A percentile compares a stretch with the other conserved stretches of the same genome.
These are phyloP conservation scores for Podarcis muralis DNA, from an alignment of 2,113 vertebrate genomes.

Conservation along the genomic window DNA sequence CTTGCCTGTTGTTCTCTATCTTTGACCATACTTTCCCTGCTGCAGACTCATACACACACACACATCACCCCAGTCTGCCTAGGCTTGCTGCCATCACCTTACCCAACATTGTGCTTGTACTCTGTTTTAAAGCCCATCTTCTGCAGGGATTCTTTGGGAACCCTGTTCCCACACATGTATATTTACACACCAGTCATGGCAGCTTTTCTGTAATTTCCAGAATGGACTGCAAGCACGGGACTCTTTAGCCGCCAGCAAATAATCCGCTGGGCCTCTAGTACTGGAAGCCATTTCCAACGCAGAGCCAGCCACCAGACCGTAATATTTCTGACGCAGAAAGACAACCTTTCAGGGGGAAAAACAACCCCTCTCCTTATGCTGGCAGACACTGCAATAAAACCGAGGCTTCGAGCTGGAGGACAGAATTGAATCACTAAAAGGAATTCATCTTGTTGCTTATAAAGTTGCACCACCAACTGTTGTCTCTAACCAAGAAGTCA, in stretches of 20 bases:
- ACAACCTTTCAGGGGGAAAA: not conserved
- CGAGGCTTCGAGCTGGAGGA: not conserved
- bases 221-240: not conserved
- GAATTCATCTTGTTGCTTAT: not conserved
- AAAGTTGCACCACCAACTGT: constrained; percentile 21
- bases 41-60: no score
- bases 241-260: not conserved
- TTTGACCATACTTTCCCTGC: no score
- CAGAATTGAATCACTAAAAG: not conserved
- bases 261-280: not conserved
- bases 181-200: not conserved
- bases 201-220: not conserved
- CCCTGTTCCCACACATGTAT: not conserved
- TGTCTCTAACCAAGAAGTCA: constrained; percentile 46
- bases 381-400: not conserved
- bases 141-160: not conserved
- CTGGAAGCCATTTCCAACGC: not conserved
- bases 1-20: no score
- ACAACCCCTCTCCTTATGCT: not conserved
- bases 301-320: not conserved
- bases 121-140: not conserved
- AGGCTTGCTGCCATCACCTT: not conserved
- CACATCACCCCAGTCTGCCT: no score
- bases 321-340: not conserved
- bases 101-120: not conserved